Evolutionary conservation across 2,797 vertebrate species (phyloP), one percentile per base, ranked within the genome.

Genomic region (Sebastes oblongus): DNA sequence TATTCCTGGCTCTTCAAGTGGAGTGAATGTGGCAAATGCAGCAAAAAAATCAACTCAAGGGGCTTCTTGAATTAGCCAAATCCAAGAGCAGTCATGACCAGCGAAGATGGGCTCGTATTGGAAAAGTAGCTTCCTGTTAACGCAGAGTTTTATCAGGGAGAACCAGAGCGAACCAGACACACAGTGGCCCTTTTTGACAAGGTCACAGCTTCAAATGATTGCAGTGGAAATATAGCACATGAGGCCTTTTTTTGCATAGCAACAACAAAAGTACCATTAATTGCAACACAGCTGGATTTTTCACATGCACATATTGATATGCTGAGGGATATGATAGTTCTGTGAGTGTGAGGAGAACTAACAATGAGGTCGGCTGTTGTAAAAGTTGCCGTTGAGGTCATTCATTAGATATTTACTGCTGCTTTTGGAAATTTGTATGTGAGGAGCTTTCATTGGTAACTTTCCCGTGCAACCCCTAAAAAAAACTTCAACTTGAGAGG

Each of bases 141-240:
- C 3, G n/a, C 67, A 34, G 66, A 65, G 20, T 75, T 80, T 78
- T 66, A 75, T 80, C 79, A 71, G 60, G 58, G 72, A 59, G 59
- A 75, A 78, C 60, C 81, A 78, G 66, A 75, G 69, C 18, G 52
- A 86, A 69, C 29, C 72, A 72, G 24, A 82, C 72, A 75, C 82
- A 77, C 68, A 52, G 25, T 75, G 81, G 81, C 81, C 85, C 82
- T 66, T 79, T 90, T 82, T 84, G 89, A 92, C 94, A 93, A 94
- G 94, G 94, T 93, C 93, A 93, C 84, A 82, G 82, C 92, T 88
- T 86, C 84, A 85, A 77, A 87, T 87, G 87, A 89, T 88, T 77
- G 85, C 89, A 86, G 82, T 10, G 81, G 78, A 88, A 89, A 89
- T 86, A 55, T 66, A 78, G 88, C 88, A 89, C 90, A 78, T 82